These are phyloP conservation scores for Dreissena rostriformis DNA, from an alignment of 1,140 invertebrate species.

Conservation along the genomic window DNA sequence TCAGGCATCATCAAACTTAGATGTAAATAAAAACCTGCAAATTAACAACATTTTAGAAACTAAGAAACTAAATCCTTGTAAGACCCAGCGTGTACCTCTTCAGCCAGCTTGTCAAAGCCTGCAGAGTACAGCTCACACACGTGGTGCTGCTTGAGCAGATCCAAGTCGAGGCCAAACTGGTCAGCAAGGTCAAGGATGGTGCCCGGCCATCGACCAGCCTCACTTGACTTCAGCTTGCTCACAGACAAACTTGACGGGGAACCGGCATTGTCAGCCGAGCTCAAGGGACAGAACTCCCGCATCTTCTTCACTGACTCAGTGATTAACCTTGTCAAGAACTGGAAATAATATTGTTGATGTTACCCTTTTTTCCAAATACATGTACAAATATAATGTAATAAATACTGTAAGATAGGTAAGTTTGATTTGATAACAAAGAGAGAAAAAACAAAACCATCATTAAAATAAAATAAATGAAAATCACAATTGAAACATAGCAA, in stretches of 20 bases:
- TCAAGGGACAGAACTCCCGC: slow-evolving; percentile 59
- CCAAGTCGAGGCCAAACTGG: slow-evolving; percentile 90
- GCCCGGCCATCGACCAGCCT: slow-evolving; percentile 64
- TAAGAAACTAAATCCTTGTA: too few species aligned
- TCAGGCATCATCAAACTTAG: too few species aligned
- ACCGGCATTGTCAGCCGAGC: slow-evolving; percentile 3
- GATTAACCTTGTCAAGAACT: slow-evolving; percentile 81
- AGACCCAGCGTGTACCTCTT: slow-evolving; percentile 84
- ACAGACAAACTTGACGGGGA: slow-evolving; percentile 25
- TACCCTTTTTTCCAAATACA: too few species aligned
- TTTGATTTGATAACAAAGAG: too few species aligned
- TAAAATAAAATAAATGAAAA: too few species aligned
- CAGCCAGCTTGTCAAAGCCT: slow-evolving; percentile 89
- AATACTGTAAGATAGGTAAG: too few species aligned
- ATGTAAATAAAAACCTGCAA: too few species aligned
- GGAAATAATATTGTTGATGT: slow-evolving; percentile 32
- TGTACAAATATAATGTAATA: too few species aligned
- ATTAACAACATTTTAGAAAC: too few species aligned
- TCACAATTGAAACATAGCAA: too few species aligned
- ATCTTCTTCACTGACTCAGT: slow-evolving; percentile 64
- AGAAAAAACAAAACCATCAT: too few species aligned
- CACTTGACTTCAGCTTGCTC: slow-evolving; percentile 44
- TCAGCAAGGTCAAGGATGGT: slow-evolving; percentile 87
- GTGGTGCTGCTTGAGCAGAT: slow-evolving; percentile 89
- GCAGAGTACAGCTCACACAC: slow-evolving; percentile 89